These are phyloP conservation scores for Campopleginae sp. DNA, from an alignment of 2,888 invertebrate species.

Conservation along the genomic window DNA sequence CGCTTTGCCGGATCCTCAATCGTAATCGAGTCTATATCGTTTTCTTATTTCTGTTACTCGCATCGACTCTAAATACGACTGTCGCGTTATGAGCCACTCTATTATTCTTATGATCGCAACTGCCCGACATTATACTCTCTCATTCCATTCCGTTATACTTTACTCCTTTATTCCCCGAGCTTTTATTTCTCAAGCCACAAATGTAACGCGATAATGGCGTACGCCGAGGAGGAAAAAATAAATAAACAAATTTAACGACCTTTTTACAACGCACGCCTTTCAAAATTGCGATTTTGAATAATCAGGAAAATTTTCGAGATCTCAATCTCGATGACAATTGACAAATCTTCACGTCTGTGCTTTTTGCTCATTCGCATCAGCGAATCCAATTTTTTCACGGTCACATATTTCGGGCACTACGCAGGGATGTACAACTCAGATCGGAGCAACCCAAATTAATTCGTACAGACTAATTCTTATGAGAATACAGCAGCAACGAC, in stretches of 20 bases:
- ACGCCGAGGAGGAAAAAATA: not conserved
- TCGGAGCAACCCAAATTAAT: not conserved
- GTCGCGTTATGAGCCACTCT: constrained; percentile 41
- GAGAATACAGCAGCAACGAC: not conserved
- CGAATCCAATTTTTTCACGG: not conserved
- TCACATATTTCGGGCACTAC: not conserved
- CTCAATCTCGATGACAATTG: not conserved
- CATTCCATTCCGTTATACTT: not conserved
- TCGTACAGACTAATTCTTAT: not conserved
- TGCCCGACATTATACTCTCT: constrained; percentile 5
- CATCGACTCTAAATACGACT: constrained; percentile 51
- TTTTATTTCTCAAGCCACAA: not conserved
- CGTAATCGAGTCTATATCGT: constrained; percentile 54
- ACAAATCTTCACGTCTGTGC: not conserved
- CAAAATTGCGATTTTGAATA: not conserved
- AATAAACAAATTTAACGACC: not conserved
- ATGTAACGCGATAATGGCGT: not conserved
- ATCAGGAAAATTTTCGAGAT: not conserved
- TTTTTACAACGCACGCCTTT: not conserved
- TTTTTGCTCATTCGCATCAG: not conserved
- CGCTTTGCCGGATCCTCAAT: constrained; percentile 44
- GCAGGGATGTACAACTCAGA: not conserved
- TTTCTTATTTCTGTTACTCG: constrained; percentile 26
- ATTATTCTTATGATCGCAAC: constrained; percentile 49
- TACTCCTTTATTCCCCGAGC: not conserved